A percentile compares a stretch with the other conserved stretches of the same genome.
These are phyloP conservation scores for Erethizon dorsatum DNA, from an alignment of 2,797 vertebrate genomes.

Conservation along the genomic window DNA sequence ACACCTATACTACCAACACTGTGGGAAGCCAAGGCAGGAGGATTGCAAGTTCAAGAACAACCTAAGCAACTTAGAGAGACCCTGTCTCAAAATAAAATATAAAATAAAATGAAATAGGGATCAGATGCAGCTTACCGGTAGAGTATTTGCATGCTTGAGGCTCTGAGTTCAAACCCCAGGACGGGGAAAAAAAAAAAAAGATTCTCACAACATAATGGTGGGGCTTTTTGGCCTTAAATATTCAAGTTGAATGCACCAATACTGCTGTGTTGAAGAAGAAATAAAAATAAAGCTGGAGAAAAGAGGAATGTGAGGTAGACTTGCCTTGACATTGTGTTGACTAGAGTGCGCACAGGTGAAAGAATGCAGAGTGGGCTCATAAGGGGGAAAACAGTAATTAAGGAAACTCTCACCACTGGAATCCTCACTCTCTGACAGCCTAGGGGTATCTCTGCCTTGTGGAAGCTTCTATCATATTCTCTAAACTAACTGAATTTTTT, in stretches of 20 bases:
- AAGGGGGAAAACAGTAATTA: neutral
- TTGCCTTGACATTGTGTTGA: neutral
- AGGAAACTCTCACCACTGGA: neutral
- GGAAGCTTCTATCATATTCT: constrained; percentile 43
- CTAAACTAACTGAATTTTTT: constrained; percentile 53
- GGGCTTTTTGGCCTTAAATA: neutral
- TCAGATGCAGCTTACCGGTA: neutral
- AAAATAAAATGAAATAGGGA: neutral
- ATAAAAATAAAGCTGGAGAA: constrained; percentile 42
- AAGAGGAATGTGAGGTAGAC: neutral
- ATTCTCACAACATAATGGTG: neutral
- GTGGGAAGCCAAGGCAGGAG: neutral
- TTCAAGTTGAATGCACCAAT: constrained; percentile 17
- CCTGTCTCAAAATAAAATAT: neutral
- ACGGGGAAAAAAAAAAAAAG: neutral
- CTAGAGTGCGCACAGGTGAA: neutral
- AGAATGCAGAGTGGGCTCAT: neutral
- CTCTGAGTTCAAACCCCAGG: neutral
- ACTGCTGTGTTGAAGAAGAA: constrained; percentile 16
- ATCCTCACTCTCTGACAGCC: neutral
- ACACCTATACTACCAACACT: neutral
- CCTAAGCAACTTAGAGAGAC: neutral
- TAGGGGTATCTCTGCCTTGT: neutral
- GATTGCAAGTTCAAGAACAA: neutral
- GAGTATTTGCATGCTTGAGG: neutral